Base-by-base conservation (phyloP, 2,888 invertebrate genomes). In the Agrypnus murinus region DNA sequence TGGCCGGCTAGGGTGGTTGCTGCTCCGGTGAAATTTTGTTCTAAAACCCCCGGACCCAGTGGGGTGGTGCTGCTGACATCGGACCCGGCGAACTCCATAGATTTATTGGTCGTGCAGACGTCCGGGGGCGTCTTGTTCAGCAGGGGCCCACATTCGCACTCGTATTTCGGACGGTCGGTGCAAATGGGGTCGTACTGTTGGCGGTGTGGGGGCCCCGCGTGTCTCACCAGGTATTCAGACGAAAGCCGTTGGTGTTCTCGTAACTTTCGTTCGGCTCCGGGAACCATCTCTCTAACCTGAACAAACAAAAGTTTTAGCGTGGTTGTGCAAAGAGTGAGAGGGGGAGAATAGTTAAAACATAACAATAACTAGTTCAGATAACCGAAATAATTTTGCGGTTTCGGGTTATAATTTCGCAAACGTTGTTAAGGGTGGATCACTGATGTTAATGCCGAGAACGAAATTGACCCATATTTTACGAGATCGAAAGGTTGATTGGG, bases 261-360 rank as follows among this genome's bases (percentile, higher is more conserved):
- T 12, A 89, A 83, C 77, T 88, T 88, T 43, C 89, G 84, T 74
- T 89, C 89, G 0, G 89, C 89, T 1, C 90, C 90, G 0, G 90
- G 89, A 5, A 90, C 90, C 87, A 89, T 89, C 55, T 88, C 88
- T 68, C 89, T 85, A n/a, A 89, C 89, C 88, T 89, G 79, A 50
- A 83, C 15, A 55, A 57, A 65, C 9, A 53, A 53, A 59, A 55
- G 15, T 45, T 66, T 50, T 10, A 48, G 12, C 34, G 19, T 57
- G 17, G n/a, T 36, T 57, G 5, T 57, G 9, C 12, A 15, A 10
- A 25, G 12, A 43, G 3, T 3, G 25, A 43, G 12, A 43, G 3
- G 5, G 25, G 12, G 46, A 17, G 15, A 46, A 17, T 10, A 46
- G 46, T 15, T 17, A 15, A 46, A 46, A 46, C 19, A 25, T 10